Conservation (phyloP, 2,113 vertebrate genomes). For the Tetrao urogallus region DNA sequence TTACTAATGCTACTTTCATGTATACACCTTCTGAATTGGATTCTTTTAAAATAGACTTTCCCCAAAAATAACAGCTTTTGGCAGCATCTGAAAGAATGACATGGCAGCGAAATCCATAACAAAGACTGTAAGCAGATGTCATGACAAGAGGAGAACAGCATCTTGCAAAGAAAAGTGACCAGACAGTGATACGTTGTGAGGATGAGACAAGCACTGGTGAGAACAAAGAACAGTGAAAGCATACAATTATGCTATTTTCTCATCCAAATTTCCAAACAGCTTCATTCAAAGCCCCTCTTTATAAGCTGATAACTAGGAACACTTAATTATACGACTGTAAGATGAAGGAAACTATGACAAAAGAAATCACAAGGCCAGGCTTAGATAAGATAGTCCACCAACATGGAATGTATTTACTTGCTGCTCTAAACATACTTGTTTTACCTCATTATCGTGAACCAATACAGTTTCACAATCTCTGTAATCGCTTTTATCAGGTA, state of each 20-base stretch:
- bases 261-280: background rate
- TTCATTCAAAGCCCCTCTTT: background rate
- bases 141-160: background rate
- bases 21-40: conserved; percentile 26
- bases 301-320: background rate
- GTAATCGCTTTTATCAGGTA: background rate
- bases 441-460: background rate
- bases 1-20: background rate
- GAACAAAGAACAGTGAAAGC: background rate
- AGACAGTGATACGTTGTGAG: background rate
- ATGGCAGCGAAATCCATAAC: background rate
- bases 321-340: background rate
- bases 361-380: background rate
- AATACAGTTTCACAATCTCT: background rate
- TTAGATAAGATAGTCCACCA: background rate
- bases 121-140: background rate
- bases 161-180: background rate
- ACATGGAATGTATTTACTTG: background rate
- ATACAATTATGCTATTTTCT: background rate
- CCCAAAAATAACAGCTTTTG: background rate
- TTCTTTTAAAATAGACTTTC: background rate
- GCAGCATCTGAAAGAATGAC: background rate
- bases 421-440: background rate
- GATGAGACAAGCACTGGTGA: background rate
- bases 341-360: background rate